phyloP scores from a whole-genome alignment of 1,140 invertebrate species.

The Pseudomyrmex gracilis region DNA sequence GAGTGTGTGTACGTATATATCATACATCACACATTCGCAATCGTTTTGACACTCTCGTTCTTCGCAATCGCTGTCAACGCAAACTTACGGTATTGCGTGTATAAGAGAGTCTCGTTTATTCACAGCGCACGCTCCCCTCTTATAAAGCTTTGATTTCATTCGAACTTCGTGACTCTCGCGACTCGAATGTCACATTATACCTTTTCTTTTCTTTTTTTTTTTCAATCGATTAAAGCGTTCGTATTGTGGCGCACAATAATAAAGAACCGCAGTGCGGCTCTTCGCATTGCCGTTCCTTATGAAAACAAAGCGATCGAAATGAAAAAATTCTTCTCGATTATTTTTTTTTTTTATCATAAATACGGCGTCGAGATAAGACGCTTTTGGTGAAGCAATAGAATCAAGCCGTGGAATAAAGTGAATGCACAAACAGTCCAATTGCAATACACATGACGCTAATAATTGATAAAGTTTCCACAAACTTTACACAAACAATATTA shows the following conservation, averaged over 20 bases:
- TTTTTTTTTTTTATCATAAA: not conserved
- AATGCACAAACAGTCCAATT: not conserved
- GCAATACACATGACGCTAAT: constrained; percentile 1
- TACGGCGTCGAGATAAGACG: not conserved
- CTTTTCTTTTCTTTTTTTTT: constrained; percentile 36
- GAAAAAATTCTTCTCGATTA: constrained; percentile 15
- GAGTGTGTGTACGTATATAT: not conserved
- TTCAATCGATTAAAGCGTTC: constrained; percentile 54
- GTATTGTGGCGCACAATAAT: constrained; percentile 26
- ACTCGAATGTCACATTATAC: constrained; percentile 51
- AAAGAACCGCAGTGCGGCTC: constrained; percentile 38
- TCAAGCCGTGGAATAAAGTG: constrained; percentile 35
- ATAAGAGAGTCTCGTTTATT: constrained; percentile 37
- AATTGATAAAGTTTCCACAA: constrained; percentile 20
- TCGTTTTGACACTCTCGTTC: not conserved
- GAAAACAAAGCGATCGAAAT: constrained; percentile 21
- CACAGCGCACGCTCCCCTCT: constrained; percentile 21
- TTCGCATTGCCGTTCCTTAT: not conserved
- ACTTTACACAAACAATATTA: not conserved
- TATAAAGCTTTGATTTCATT: constrained; percentile 64
- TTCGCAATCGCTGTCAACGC: constrained; percentile 19
- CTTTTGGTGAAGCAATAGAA: not conserved
- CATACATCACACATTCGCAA: constrained; percentile 38
- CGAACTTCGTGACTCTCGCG: constrained; percentile 40
- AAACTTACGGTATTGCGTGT: constrained; percentile 44